Base-by-base conservation (phyloP, 2,888 invertebrate species). In the Chamaedrilus cognettii region DNA sequence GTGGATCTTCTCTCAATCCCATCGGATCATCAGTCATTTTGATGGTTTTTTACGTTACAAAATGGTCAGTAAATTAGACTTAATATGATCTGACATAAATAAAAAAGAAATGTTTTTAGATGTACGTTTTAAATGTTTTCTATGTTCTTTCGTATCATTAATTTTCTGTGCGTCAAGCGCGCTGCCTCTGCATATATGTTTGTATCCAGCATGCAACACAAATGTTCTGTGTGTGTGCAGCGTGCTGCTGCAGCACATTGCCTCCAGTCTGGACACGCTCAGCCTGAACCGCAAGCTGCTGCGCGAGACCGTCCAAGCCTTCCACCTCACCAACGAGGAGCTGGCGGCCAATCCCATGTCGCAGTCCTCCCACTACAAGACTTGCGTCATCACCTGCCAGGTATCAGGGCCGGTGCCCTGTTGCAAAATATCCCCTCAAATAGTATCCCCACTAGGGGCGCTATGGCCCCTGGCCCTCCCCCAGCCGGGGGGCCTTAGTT, bases 171-270 rank as follows among this genome's bases (percentile, higher is more conserved):
- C 35, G 26, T 35, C 35, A 26, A 28, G 2, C 19, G 3, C 30
- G 3, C 30, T 56, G 56, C 19, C 32, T 32, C 30, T 32, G 31
- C 32, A 31, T 31, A 2, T 2, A 3, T 57, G 26, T 26, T 26
- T 32, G 3, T 23, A n/a, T n/a, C n/a, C 28, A 34, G 34, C 30
- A n/a, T n/a, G n/a, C n/a, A n/a, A n/a, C n/a, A n/a, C n/a, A n/a
- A n/a, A 11, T 33, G 3, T 55, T 32, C 30, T 49, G 66, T 66
- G 55, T 34, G 33, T 51, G 71, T 72, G n/a, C 72, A 81, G 89
- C 50, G 85, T 89, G 30, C 82, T 91, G 59, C 85, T 91, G 42
- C 86, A 82, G 61, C 81, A 86, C 70, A 79, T 87, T 42, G 68
- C 70, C 23, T 73, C 76, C n/a, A 77, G 79, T 59, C 81, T 79